phyloP scores from a whole-genome alignment of 2,113 vertebrate genomes.

The Neolamprologus hecqui region DNA sequence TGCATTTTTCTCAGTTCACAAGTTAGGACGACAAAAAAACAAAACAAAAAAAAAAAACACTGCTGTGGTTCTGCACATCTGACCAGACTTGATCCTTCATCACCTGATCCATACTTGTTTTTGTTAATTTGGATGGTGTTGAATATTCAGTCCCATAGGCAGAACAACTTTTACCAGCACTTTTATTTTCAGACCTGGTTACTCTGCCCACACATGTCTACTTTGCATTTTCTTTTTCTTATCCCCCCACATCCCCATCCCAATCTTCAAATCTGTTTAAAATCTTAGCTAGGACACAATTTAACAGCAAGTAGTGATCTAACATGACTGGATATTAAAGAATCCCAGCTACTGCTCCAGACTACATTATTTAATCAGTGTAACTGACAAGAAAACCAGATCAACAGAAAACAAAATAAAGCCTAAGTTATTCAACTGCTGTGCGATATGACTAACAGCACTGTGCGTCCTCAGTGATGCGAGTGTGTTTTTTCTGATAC shows the following conservation, averaged over 20 bases:
- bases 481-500: constrained; percentile 35
- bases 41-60: background rate
- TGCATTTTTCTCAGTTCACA: constrained; percentile 40
- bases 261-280: constrained; percentile 23
- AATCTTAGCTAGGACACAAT: constrained; percentile 47
- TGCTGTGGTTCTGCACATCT: constrained; percentile 45
- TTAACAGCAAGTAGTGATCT: constrained; percentile 60
- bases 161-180: constrained; percentile 7
- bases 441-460: constrained; percentile 57
- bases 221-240: background rate
- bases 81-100: constrained; percentile 24
- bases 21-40: constrained; percentile 19
- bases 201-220: background rate
- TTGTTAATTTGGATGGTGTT: background rate
- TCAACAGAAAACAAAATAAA: constrained; percentile 53
- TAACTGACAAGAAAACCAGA: constrained; percentile 61
- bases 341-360: constrained; percentile 51
- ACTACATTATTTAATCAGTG: constrained; percentile 59
- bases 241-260: background rate
- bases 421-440: constrained; percentile 53
- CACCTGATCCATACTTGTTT: background rate
- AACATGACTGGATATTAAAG: constrained; percentile 62
- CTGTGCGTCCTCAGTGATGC: constrained; percentile 45
- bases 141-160: constrained; percentile 8
- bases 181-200: constrained; percentile 17